These are phyloP conservation scores for Odontocerum albicorne DNA, from an alignment of 2,888 invertebrate genomes.

Conservation along the genomic window DNA sequence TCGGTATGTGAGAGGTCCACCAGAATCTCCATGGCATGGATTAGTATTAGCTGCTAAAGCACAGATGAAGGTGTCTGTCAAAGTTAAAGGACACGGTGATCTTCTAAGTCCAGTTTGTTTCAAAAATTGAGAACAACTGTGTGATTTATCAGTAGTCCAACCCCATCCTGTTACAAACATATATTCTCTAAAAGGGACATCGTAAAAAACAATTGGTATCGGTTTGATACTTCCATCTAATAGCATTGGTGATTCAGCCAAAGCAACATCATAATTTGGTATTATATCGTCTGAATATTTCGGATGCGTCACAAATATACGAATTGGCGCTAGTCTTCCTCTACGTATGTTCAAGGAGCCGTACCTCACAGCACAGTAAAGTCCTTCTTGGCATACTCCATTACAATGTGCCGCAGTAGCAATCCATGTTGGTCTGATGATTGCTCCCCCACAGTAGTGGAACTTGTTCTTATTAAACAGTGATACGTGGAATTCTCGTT, in stretches of 20 bases:
- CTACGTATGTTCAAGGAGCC: neutral
- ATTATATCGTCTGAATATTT: neutral
- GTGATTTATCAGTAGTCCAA: conserved; percentile 1
- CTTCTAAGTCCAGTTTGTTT: neutral
- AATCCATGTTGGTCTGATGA: conserved; percentile 12
- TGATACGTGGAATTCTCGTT: conserved; percentile 4
- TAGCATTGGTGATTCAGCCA: conserved; percentile 9
- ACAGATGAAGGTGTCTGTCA: conserved; percentile 5
- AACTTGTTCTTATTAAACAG: neutral
- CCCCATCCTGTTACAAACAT: conserved; percentile 4
- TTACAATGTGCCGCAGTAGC: conserved; percentile 4
- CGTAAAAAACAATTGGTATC: neutral
- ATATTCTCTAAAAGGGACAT: neutral
- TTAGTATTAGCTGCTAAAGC: neutral
- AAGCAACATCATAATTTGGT: neutral
- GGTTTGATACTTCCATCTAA: neutral
- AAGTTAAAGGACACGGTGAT: neutral
- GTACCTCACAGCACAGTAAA: conserved; percentile 15
- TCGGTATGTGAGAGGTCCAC: conserved; percentile 6
- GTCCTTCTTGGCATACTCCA: neutral
- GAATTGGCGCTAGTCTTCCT: conserved; percentile 4
- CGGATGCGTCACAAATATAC: conserved; percentile 4
- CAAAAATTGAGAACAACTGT: conserved; percentile 1
- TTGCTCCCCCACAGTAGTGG: conserved; percentile 17
- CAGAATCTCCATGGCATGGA: conserved; percentile 13